Evolutionary conservation across 1,140 invertebrate species (phyloP), one percentile per base, ranked within the genome.

Genomic region (Drosophila sp.): DNA sequence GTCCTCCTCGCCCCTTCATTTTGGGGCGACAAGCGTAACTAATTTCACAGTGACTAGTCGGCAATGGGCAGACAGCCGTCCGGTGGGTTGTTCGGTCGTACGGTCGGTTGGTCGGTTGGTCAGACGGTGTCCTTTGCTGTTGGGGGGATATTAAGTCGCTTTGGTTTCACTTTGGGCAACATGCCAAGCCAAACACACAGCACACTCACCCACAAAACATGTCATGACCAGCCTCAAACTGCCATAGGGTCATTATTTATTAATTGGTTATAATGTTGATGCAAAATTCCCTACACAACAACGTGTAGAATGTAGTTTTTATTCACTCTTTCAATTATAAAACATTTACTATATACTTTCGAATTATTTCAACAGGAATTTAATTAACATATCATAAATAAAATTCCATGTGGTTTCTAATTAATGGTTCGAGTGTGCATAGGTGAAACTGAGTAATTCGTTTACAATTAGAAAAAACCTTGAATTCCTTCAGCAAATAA

Each of bases 1-100:
- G 23, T 17, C 44, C 27, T 7, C 32, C 33, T 60, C 3, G 8
- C 35, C 47, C 44, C 32, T 64, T 75, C 50, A 33, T 63, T 76
- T 73, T 76, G 72, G 73, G 61, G 70, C 75, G 77, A 35, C 30
- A 35, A 58, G 60, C 74, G 68, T 77, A 71, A 77, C 75, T 77
- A 77, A 77, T 77, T 77, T 77, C 74, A 73, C 73, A 63, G 40
- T 50, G 7, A 50, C 23, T 50, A 50, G 44, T 50, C 44, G 7
- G 7, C 44, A 47, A 4, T 47, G 17, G 44, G 44, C 17, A 47
- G 44, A 25, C 44, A 25, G 44, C 17, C 17, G 17, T 17, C 17
- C 17, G 17, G 17, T 17, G 17, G 0, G 17, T 17, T 17, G 17
- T 17, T 23, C 23, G 8, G 7, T 27, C 44, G 23, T 23, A 3